Evolutionary conservation across 1,140 invertebrate genomes (phyloP), one percentile per base, ranked within the genome.

Genomic region (Panulirus ornatus): DNA sequence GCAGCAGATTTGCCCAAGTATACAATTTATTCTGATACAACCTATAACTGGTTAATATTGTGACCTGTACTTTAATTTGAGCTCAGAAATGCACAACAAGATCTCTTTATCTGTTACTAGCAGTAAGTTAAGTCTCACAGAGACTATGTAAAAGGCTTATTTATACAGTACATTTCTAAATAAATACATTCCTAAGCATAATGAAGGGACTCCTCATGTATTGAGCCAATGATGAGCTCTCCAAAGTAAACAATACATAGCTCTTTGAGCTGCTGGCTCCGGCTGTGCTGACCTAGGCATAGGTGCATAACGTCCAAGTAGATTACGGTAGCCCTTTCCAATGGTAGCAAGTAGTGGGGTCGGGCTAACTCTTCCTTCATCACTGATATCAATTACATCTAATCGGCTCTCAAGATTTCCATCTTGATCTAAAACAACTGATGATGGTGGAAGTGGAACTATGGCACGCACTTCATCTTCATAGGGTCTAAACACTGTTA

Each of bases 401-500:
- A 70, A 42, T 16, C 44, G n/a, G 34, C 86, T 88, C 8, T 79
- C 84, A 9, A 38, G 27, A 79, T 30, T 66, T 16, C 22, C 34
- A 40, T 81, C 87, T 34, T 78, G 63, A 73, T 86, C 82, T 81
- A 84, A 19, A 51, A 86, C 27, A 58, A 73, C 84, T 88, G 90
- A 84, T 71, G 87, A 42, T 36, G 83, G 75, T 70, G 76, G 88
- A 2, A 93, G 88, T 11, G 94, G 93, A 40, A 94, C 79, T 71
- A 94, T 94, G 5, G 93, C 92, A 81, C 93, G 94, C 47, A 97
- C 97, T 93, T 98, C 97, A 92, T 97, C 97, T 93, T 98, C 97
- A 93, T 97, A 98, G 0, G 98, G 98, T 81, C 97, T 94, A 93
- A 98, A 98, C 22, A 98, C 97, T 0, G 97, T 98, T 44, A 98